Percentiles rank a stretch among this genome's conserved stretches.
Evolutionary conservation across 2,888 invertebrate species (phyloP).

Genomic region (Drosophila anomelani): DNA sequence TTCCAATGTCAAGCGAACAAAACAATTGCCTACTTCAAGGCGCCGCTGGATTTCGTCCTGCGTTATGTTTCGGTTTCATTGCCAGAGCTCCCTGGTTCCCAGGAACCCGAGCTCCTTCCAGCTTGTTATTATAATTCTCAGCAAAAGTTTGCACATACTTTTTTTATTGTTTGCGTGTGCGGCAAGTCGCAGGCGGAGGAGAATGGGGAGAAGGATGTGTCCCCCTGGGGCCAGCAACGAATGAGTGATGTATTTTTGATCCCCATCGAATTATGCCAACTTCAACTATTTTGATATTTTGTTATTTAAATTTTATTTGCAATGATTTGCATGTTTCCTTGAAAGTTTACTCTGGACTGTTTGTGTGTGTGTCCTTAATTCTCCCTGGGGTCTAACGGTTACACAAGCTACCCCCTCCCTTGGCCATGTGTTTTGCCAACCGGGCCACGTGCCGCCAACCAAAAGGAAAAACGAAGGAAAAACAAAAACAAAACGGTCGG

Average conservation of each 20-base stretch:
- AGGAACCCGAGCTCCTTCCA: background rate
- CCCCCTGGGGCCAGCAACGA: background rate
- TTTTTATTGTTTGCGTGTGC: constrained; percentile 59
- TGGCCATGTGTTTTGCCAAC: constrained; percentile 39
- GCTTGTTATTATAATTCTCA: constrained; percentile 59
- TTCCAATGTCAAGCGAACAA: constrained; percentile 53
- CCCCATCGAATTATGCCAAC: constrained; percentile 24
- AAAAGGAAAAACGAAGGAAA: constrained; percentile 21
- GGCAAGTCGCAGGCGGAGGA: constrained; percentile 12
- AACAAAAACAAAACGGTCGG: constrained; percentile 29
- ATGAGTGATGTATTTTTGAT: constrained; percentile 37
- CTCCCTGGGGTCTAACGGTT: constrained; percentile 23
- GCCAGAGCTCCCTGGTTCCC: background rate
- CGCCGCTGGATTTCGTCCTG: constrained; percentile 19
- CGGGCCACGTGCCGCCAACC: constrained; percentile 37
- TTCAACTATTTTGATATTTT: constrained; percentile 30
- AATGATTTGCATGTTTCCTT: constrained; percentile 31
- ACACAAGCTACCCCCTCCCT: constrained; percentile 8
- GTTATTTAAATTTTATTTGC: constrained; percentile 17
- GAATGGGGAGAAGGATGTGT: background rate
- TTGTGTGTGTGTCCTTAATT: constrained; percentile 13
- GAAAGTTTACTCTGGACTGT: constrained; percentile 14
- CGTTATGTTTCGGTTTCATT: constrained; percentile 19
- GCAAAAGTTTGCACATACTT: constrained; percentile 43
- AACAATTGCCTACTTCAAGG: constrained; percentile 69